Evolutionary conservation across 2,888 invertebrate species (phyloP), one percentile per base, ranked within the genome.

Genomic region (Caenorhabditis drosophilae): DNA sequence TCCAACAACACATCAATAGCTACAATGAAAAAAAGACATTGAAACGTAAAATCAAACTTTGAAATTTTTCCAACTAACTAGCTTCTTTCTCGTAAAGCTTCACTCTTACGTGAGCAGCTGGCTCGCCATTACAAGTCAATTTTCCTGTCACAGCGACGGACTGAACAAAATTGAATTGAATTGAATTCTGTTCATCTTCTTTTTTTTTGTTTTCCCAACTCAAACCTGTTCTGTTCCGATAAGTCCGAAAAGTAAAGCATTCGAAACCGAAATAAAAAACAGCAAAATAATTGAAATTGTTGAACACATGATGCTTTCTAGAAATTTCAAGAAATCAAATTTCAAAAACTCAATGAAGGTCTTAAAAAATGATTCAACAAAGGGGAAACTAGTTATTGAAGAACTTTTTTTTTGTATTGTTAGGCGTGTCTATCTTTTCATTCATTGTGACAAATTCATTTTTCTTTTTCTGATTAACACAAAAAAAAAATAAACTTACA

Each of bases 21-120:
- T 76, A 38, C 27, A 67, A 64, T 76, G 41, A 35, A 47, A 42
- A 12, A 20, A 25, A 31, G 40, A 20, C 20, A 6, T 20, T 42
- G 23, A 23, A 23, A 15, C 20, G 4, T 23, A 12, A 15, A 7
- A 3, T 23, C 4, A 23, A 6, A 2, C 15, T 9, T 31, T 31
- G 23, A 2, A 16, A 47, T 9, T 31, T 42, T 16, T 35, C 11
- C 11, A 11, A 18, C 72, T 50, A 23, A 72, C 72, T 72, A 35
- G 68, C 58, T 72, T 72, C 72, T 42, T 72, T 76, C 31, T 79
- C 79, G 50, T 76, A 79, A 22, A 79, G 57, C 68, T 79, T 79
- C 31, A 79, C 76, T 58, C 78, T 73, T 38, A 77, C 73, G 60
- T 76, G 66, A 15, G 67, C 72, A 20, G 76, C 73, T 12, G 77